Percentiles rank a stretch among this genome's conserved stretches.
Evolutionary conservation across 1,140 invertebrate species (phyloP).

Genomic region (Cydia pomonella): DNA sequence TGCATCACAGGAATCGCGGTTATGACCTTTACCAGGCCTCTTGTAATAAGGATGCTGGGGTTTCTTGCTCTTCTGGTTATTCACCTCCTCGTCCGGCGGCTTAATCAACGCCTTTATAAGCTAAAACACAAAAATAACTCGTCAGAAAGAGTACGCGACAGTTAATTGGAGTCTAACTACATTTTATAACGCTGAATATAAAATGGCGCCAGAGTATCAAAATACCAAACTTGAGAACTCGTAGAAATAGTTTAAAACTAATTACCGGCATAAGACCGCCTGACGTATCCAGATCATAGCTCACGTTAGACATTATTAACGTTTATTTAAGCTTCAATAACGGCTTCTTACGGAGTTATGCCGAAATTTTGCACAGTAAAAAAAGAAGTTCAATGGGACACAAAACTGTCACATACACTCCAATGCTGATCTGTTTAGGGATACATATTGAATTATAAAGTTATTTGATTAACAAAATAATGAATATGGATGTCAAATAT

Average conservation of each 20-base stretch:
- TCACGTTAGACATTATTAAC: constrained; percentile 67
- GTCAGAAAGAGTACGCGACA: neutral
- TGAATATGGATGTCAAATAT: neutral
- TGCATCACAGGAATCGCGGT: constrained; percentile 95
- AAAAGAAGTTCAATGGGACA: constrained; percentile 9
- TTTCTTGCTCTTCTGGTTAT: constrained; percentile 83
- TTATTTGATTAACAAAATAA: neutral
- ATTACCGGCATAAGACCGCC: constrained; percentile 77
- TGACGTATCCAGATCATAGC: constrained; percentile 76
- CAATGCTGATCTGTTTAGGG: neutral
- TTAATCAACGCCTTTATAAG: constrained; percentile 94
- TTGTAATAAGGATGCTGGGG: constrained; percentile 91
- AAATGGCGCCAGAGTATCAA: constrained; percentile 48
- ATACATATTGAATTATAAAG: neutral
- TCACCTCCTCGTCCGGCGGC: constrained; percentile 89
- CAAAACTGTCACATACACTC: constrained; percentile 10
- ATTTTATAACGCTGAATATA: constrained; percentile 34
- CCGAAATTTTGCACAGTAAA: neutral
- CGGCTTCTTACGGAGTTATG: neutral
- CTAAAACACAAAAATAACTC: constrained; percentile 76
- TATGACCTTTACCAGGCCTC: constrained; percentile 93
- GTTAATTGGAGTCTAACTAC: neutral
- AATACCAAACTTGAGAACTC: constrained; percentile 34
- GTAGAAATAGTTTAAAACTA: constrained; percentile 36
- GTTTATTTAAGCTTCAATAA: constrained; percentile 31